Evolutionary conservation across 1,140 invertebrate species (phyloP).

Genomic region (Tetraneura akinire): DNA sequence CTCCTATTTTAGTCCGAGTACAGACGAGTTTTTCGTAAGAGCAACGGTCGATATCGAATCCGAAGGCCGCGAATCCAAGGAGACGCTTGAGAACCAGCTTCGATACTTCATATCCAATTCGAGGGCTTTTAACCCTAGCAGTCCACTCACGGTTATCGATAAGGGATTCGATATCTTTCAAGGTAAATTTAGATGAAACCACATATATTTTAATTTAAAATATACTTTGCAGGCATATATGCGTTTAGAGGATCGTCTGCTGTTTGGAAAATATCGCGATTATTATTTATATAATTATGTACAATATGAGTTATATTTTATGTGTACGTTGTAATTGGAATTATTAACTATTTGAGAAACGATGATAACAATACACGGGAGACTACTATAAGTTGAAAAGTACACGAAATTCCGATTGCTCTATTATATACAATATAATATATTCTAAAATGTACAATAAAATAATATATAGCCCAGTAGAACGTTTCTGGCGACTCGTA

Average conservation of each 20-base stretch:
- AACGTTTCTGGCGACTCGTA: background rate
- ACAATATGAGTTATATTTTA: no score
- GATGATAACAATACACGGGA: no score
- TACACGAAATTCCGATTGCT: no score
- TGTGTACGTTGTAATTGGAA: no score
- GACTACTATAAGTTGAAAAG: no score
- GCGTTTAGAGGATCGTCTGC: no score
- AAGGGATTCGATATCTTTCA: slow-evolving; percentile 55
- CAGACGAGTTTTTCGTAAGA: slow-evolving; percentile 53
- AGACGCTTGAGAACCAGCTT: slow-evolving; percentile 58
- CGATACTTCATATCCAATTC: slow-evolving; percentile 57
- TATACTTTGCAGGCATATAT: no score
- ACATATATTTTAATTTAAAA: no score
- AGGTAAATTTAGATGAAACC: slow-evolving; percentile 57
- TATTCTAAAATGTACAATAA: no score
- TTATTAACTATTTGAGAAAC: no score
- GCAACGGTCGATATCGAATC: slow-evolving; percentile 61
- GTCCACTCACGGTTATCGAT: slow-evolving; percentile 54
- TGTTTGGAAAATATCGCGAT: background rate
- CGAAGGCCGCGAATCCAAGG: slow-evolving; percentile 56
- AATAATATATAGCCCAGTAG: background rate
- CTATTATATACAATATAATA: no score
- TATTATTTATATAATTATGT: background rate
- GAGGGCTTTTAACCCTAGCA: slow-evolving; percentile 56
- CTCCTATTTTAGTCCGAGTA: slow-evolving; percentile 23